Percentiles rank a stretch among this genome's conserved stretches.
Evolutionary conservation across 1,140 invertebrate genomes (phyloP).

Genomic region (Nephila pilipes): DNA sequence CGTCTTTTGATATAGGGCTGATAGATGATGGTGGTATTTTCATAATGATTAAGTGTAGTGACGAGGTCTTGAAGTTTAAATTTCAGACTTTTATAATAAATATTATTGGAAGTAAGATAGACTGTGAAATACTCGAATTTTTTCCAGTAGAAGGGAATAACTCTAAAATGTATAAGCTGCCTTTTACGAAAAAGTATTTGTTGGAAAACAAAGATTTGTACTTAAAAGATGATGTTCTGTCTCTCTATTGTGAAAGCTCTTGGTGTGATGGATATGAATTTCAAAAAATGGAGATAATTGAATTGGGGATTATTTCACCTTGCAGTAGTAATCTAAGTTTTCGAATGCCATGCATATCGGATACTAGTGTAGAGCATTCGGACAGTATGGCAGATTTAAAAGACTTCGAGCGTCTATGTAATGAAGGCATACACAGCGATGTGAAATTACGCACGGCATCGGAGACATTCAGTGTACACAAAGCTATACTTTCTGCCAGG

Average conservation of each 20-base stretch:
- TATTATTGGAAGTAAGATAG: not conserved
- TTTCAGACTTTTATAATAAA: not conserved
- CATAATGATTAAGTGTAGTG: no score
- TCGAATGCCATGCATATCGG: not conserved
- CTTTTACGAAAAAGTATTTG: not conserved
- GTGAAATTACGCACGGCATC: conserved; percentile 79
- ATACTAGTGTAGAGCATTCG: not conserved
- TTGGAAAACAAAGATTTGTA: not conserved
- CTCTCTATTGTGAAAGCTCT: not conserved
- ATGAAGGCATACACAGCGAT: conserved; percentile 74
- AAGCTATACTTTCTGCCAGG: conserved; percentile 79
- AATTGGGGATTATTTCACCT: not conserved
- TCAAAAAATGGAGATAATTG: not conserved
- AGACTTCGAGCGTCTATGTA: not conserved
- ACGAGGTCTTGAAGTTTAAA: no score
- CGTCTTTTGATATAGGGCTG: not conserved
- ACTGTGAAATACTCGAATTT: not conserved
- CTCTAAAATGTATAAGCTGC: accelerated
- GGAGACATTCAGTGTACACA: conserved; percentile 79
- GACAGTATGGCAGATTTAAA: not conserved
- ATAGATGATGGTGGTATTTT: no score
- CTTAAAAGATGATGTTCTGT: not conserved
- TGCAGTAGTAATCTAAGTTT: not conserved
- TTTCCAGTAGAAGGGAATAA: not conserved
- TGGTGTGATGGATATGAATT: not conserved